Evolutionary conservation across 2,888 invertebrate genomes (phyloP), one percentile per base, ranked within the genome.

Genomic region (Harpalus rubripes): DNA sequence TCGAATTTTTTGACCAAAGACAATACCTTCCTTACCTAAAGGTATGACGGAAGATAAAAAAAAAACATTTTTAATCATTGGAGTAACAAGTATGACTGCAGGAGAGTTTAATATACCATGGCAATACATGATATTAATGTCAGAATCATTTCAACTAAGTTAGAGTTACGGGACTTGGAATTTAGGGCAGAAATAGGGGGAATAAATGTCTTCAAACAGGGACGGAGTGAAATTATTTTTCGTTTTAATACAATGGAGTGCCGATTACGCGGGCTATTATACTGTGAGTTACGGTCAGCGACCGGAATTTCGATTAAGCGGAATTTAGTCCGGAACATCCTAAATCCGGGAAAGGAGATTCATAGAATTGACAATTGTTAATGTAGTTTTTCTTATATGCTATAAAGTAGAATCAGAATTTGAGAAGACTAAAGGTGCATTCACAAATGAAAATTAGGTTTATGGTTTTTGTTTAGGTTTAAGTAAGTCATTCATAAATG

Each of bases 111-210:
- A 61, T 61, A 61, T 61, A 63, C 22, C 63, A 12, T 12, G 63
- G 63, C 63, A 63, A 63, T 63, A 63, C 63, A 22, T 63, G 63
- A 63, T 22, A 63, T 63, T 63, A 63, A 22, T 63, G 63, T 63
- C 63, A 63, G 63, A 63, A 26, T 63, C 63, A 22, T 63, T 63
- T 26, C 63, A 63, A 26, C 4, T 63, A 63, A 63, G 18, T 63
- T 63, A 22, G 26, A 63, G 22, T 63, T 63, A 63, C 63, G 63
- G 22, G 22, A 26, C 22, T 61, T 10, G 63, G 26, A 63, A 63
- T 63, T 63, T 63, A 63, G 12, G 63, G 5, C 63, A 22, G 59
- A 32, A 32, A 32, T 52, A 52, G 44, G 44, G 44, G 32, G 32
- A 32, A 22, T 22, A 44, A 44, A 52, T 52, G 44, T 12, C 32